Conservation (phyloP, 2,888 invertebrate species). For the Cyclophora albipunctata region DNA sequence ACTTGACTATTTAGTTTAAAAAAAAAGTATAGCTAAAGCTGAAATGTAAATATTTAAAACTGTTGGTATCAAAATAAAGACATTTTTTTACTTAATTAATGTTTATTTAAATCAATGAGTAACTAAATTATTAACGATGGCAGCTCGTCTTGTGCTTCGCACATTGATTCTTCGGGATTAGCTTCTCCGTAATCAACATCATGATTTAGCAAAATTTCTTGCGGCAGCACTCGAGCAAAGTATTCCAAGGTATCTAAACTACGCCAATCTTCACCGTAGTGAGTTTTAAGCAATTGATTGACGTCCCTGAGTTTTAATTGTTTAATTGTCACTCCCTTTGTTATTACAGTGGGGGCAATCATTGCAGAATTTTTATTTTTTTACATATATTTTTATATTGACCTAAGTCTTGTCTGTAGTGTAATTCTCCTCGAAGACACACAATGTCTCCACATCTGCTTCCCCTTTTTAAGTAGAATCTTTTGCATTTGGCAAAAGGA, state of each 20-base stretch:
- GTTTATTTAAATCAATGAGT: no score
- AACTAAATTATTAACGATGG: neutral
- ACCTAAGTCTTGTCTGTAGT: slow-evolving; percentile 11
- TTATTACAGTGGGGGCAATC: neutral
- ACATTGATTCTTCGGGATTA: no score
- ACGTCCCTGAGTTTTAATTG: slow-evolving; percentile 1
- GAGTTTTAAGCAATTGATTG: slow-evolving; percentile 2
- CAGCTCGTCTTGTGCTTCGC: no score
- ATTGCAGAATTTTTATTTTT: slow-evolving; percentile 2
- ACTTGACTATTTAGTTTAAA: neutral
- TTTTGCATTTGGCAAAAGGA: slow-evolving; percentile 20
- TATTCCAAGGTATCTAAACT: neutral
- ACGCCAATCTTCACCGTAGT: slow-evolving; percentile 3
- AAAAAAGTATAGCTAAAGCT: no score
- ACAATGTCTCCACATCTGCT: neutral
- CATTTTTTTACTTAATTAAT: no score
- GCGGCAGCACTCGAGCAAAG: no score
- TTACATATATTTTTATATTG: slow-evolving; percentile 14
- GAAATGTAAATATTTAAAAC: no score
- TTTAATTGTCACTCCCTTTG: no score
- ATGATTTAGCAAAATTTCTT: no score
- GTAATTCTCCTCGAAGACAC: slow-evolving; percentile 10
- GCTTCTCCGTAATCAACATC: no score
- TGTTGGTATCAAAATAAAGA: no score
- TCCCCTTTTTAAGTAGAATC: slow-evolving; percentile 16